Evolutionary conservation across 2,113 vertebrate species (phyloP), one percentile per base, ranked within the genome.

Genomic region (Larimichthys polyactis): DNA sequence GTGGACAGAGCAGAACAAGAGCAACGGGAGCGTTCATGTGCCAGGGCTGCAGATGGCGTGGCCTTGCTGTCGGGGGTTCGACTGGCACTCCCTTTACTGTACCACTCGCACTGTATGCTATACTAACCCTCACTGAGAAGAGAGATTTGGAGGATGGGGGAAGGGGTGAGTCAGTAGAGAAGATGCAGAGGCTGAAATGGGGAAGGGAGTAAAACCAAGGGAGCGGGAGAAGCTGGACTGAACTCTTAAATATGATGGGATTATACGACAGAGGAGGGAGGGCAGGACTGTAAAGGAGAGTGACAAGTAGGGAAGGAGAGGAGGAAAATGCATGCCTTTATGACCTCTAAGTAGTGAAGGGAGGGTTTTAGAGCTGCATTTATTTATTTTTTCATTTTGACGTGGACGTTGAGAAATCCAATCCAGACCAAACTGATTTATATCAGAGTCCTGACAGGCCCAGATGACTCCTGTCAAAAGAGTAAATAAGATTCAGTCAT

Each of bases 1-100:
- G 48, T 14, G 88, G 86, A 59, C 69, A 54, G 72, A 82, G 84
- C 75, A 71, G 51, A 57, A 32, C 3, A 24, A 74, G 71, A 85
- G 83, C 76, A 27, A 64, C 43, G 74, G 64, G 44, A 44, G 46
- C 7, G 12, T 22, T 40, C 8, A 52, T 81, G 90, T 94, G 95
- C 94, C 94, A 95, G 94, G 89, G 87, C 92, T 91, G 87, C 95
- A 95, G 95, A 95, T 95, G 94, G 94, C 77, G 43, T 77, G 70
- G 84, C 84, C 51, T 88, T 75, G 77, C 90, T 73, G 82, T 91
- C 78, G 76, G 87, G 70, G 63, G 27, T 81, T 74, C 44, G 76
- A 82, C 90, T 85, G 84, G 90, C 90, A 77, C 91, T 86, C 79
- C 84, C 84, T 85, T 79, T 87, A 94, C 92, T 92, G 90, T 93